Evolutionary conservation across 2,113 vertebrate genomes (phyloP).

Genomic region (Entomyzon cyanotis): DNA sequence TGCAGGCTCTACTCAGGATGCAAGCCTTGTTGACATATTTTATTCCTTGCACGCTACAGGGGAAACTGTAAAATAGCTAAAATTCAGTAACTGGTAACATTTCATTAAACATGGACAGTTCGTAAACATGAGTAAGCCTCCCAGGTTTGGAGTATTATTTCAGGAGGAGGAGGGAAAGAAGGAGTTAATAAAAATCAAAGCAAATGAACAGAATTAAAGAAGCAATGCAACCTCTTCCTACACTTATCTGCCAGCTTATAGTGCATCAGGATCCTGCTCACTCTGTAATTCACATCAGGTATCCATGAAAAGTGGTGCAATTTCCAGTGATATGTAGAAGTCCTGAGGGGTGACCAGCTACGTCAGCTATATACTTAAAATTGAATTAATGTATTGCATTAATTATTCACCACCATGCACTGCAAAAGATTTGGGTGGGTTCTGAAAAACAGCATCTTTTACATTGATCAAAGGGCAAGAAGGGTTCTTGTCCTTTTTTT

Average conservation of each 20-base stretch:
- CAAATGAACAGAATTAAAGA: not conserved
- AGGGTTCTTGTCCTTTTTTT: accelerated
- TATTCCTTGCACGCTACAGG: not conserved
- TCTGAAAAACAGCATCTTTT: not conserved
- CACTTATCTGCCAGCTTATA: not conserved
- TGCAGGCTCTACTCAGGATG: not conserved
- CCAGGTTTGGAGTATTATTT: not conserved
- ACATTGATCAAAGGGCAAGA: not conserved
- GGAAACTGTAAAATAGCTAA: not conserved
- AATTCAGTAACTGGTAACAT: not conserved
- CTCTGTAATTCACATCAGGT: not conserved
- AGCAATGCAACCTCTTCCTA: not conserved
- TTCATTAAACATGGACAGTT: not conserved
- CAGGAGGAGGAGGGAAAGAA: not conserved
- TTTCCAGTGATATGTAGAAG: not conserved
- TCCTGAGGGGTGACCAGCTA: not conserved
- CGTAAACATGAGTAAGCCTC: not conserved
- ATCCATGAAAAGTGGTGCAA: not conserved
- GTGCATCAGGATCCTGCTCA: not conserved
- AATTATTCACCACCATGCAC: not conserved
- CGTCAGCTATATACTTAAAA: not conserved
- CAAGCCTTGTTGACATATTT: not conserved
- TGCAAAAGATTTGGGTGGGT: not conserved
- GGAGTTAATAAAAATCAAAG: not conserved
- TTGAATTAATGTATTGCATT: not conserved